A percentile compares a stretch with the other conserved stretches of the same genome.
These are phyloP conservation scores for Lasiommata megera DNA, from an alignment of 2,888 invertebrate genomes.

Conservation along the genomic window DNA sequence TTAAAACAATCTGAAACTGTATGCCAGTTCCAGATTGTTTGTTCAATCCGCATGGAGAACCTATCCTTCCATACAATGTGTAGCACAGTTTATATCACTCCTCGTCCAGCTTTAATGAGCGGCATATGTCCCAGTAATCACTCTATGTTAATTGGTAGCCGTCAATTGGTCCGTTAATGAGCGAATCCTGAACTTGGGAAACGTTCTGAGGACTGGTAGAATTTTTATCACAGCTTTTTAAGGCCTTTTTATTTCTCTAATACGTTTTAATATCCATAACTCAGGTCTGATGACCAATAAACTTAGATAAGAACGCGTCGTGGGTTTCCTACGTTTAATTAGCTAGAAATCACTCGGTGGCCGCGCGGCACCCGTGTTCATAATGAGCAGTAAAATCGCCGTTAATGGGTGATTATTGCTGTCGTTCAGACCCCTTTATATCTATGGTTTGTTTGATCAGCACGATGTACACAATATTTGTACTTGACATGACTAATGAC, in stretches of 20 bases:
- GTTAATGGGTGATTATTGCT: constrained; percentile 26
- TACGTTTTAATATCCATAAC: constrained; percentile 18
- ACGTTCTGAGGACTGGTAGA: constrained; percentile 10
- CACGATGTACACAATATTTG: no score
- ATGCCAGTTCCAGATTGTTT: no score
- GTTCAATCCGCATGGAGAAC: no score
- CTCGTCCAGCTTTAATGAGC: constrained; percentile 2
- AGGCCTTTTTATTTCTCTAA: constrained; percentile 9
- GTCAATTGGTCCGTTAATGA: constrained; percentile 15
- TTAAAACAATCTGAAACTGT: no score
- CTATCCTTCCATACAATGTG: background rate
- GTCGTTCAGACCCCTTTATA: constrained; percentile 13
- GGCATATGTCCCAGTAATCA: constrained; percentile 9
- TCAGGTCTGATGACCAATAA: constrained; percentile 13
- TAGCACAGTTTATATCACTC: background rate
- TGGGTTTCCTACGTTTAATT: constrained; percentile 11
- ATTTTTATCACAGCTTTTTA: constrained; percentile 20
- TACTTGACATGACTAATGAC: no score
- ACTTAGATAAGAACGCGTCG: constrained; percentile 11
- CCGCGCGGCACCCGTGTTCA: constrained; percentile 2
- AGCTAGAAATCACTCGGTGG: constrained; percentile 4
- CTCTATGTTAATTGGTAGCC: constrained; percentile 17
- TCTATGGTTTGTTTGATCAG: constrained; percentile 12
- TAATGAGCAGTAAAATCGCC: constrained; percentile 28
- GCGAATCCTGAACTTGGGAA: background rate